phyloP scores from a whole-genome alignment of 2,888 invertebrate genomes.

The Phytoseiulus persimilis region DNA sequence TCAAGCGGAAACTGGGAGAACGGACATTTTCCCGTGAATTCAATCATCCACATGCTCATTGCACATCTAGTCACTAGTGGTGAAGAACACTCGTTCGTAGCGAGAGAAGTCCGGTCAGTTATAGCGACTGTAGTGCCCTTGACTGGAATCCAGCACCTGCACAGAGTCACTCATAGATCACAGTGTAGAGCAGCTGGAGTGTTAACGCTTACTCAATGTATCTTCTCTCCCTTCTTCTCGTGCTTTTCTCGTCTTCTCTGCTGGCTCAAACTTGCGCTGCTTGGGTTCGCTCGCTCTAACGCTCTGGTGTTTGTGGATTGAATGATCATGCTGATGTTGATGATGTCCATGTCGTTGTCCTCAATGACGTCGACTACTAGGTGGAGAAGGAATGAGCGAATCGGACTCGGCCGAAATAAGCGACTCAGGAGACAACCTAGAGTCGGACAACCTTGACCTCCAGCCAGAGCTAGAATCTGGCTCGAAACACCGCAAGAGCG shows the following conservation, averaged over 20 bases:
- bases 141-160: neutral
- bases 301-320: neutral
- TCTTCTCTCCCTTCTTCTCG: neutral
- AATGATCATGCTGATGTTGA: neutral
- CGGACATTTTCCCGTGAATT: neutral
- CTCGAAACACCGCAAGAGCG: slow-evolving; percentile 37
- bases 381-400: slow-evolving; percentile 22
- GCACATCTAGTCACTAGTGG: neutral
- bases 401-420: slow-evolving; percentile 27
- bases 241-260: neutral
- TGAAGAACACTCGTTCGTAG: neutral
- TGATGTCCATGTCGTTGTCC: neutral
- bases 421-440: slow-evolving; percentile 36
- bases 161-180: neutral
- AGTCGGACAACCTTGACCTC: slow-evolving; percentile 19
- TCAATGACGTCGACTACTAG: neutral
- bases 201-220: neutral
- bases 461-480: neutral
- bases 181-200: neutral
- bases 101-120: neutral
- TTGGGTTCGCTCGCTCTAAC: neutral
- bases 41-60: neutral
- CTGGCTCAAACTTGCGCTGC: neutral
- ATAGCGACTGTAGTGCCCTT: neutral
- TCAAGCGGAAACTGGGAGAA: no score